These are phyloP conservation scores for Acanthis flammea DNA, from an alignment of 2,797 vertebrate genomes.

Conservation along the genomic window DNA sequence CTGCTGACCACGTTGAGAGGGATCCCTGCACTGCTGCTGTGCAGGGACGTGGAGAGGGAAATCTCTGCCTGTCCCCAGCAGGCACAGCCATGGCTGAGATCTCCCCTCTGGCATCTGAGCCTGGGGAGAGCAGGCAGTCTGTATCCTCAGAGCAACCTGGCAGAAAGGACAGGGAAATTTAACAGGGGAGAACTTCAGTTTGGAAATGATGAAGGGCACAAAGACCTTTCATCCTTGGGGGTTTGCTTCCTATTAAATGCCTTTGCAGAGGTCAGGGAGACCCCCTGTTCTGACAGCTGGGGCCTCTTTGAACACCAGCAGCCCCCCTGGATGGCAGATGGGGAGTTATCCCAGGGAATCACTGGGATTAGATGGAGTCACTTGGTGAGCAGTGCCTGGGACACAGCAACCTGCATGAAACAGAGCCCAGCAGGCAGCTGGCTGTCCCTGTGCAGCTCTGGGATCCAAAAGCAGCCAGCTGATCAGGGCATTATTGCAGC, in stretches of 20 bases:
- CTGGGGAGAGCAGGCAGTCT: background rate
- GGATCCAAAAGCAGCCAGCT: background rate
- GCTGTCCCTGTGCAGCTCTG: background rate
- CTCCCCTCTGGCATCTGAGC: background rate
- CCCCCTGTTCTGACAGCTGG: background rate
- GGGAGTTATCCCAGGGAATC: background rate
- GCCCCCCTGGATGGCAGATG: rapidly evolving
- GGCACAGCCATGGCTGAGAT: background rate
- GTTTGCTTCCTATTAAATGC: background rate
- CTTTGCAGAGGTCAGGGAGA: background rate
- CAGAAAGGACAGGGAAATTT: background rate
- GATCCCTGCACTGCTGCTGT: background rate
- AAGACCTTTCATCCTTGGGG: background rate
- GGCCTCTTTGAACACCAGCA: background rate
- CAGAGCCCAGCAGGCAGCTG: background rate
- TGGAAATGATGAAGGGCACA: background rate
- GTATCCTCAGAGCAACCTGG: background rate
- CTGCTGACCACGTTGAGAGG: background rate
- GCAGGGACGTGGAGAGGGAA: background rate
- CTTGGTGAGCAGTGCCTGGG: background rate
- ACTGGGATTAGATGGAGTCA: background rate
- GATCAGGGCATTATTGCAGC: background rate
- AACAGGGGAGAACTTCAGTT: background rate
- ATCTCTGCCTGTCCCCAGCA: background rate
- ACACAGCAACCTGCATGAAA: background rate